Conservation (phyloP, 2,888 invertebrate genomes). For the Drosophila leonis region DNA sequence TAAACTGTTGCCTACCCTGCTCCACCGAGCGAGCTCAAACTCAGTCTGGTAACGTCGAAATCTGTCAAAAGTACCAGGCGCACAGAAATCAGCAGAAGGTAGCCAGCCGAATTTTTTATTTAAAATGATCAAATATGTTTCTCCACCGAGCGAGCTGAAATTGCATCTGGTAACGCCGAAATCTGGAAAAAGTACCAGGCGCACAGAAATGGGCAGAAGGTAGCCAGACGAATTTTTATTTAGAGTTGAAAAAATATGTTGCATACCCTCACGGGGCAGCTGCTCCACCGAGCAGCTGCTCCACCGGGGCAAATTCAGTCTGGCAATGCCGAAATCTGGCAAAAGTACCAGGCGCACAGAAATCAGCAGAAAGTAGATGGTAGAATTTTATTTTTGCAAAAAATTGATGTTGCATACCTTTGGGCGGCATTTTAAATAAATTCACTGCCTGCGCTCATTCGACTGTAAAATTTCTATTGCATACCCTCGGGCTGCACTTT, state of each 20-base stretch:
- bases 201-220: no score
- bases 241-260: background rate
- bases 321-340: background rate
- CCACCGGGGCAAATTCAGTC: no score
- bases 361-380: background rate
- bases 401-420: background rate
- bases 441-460: background rate
- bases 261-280: no score
- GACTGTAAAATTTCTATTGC: background rate
- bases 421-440: background rate
- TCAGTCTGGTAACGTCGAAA: no score
- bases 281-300: no score
- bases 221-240: background rate
- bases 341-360: background rate
- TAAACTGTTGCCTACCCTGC: no score
- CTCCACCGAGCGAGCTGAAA: no score
- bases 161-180: no score
- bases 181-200: no score
- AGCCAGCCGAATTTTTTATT: background rate
- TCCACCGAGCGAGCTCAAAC: no score
- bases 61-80: no score
- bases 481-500: background rate
- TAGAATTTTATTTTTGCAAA: background rate
- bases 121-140: background rate
- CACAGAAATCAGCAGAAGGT: no score